phyloP scores from a whole-genome alignment of 2,888 invertebrate genomes.

The Clostera curtula region DNA sequence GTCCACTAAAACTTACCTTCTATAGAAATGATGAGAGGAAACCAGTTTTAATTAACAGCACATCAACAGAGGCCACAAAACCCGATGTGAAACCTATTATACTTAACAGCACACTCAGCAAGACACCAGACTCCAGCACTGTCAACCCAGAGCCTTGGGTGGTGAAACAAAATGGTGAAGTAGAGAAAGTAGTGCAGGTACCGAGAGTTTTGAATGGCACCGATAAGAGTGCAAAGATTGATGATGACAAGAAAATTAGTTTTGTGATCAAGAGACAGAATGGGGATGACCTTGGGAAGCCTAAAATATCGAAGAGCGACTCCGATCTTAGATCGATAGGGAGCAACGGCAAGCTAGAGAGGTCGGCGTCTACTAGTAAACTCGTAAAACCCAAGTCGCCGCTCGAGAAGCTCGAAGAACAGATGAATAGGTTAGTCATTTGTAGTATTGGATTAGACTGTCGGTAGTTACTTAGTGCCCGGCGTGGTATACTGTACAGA shows the following conservation, averaged over 20 bases:
- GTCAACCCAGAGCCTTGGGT: slow-evolving; percentile 60
- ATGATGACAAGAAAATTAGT: slow-evolving; percentile 53
- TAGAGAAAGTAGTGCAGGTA: slow-evolving; percentile 49
- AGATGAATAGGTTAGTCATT: slow-evolving; percentile 68
- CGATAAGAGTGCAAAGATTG: slow-evolving; percentile 39
- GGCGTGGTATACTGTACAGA: too few species aligned
- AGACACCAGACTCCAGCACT: slow-evolving; percentile 38
- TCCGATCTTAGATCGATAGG: slow-evolving; percentile 37
- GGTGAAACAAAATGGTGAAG: slow-evolving; percentile 65
- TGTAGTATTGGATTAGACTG: too few species aligned
- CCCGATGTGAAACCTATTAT: slow-evolving; percentile 56
- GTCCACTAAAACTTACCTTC: slow-evolving; percentile 62
- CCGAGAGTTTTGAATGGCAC: slow-evolving; percentile 46
- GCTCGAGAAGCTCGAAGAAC: slow-evolving; percentile 59
- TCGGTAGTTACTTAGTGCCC: too few species aligned
- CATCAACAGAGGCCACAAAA: slow-evolving; percentile 40
- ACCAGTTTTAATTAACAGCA: slow-evolving; percentile 40
- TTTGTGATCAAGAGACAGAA: slow-evolving; percentile 51
- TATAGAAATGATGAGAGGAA: slow-evolving; percentile 57
- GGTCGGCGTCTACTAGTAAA: slow-evolving; percentile 41
- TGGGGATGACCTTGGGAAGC: slow-evolving; percentile 39
- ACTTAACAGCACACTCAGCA: slow-evolving; percentile 56
- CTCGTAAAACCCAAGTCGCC: slow-evolving; percentile 56
- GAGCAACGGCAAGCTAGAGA: slow-evolving; percentile 35
- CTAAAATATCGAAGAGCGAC: slow-evolving; percentile 47